These are phyloP conservation scores for Laspeyria flexula DNA, from an alignment of 2,888 invertebrate genomes.

Conservation along the genomic window DNA sequence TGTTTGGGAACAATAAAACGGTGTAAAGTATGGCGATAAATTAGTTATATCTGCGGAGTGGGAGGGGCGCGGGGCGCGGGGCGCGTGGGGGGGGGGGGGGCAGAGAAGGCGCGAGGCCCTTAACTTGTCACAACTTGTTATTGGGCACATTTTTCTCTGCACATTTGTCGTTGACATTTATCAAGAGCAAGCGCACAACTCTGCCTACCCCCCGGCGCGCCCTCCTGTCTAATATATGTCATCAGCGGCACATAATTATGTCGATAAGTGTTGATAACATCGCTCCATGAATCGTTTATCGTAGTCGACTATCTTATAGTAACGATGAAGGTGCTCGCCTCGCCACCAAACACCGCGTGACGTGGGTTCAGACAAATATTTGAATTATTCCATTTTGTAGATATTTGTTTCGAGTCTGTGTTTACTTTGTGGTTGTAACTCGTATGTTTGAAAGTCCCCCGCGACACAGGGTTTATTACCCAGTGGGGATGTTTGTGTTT, in stretches of 20 bases:
- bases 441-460: too few relatives aligned
- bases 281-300: too few relatives aligned
- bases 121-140: constrained; percentile 36
- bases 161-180: constrained; percentile 31
- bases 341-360: too few relatives aligned
- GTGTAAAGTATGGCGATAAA: constrained; percentile 38
- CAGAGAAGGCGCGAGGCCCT: not conserved
- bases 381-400: too few relatives aligned
- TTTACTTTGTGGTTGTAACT: too few relatives aligned
- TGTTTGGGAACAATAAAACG: constrained; percentile 36
- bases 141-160: constrained; percentile 30
- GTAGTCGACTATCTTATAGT: too few relatives aligned
- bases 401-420: too few relatives aligned
- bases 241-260: not conserved
- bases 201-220: too few relatives aligned
- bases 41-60: constrained; percentile 27
- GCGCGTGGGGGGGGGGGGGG: not conserved
- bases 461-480: too few relatives aligned
- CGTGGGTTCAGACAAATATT: too few relatives aligned
- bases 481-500: too few relatives aligned
- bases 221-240: not conserved
- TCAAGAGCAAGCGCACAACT: constrained; percentile 13
- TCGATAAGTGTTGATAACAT: not conserved
- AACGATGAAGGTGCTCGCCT: too few relatives aligned
- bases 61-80: not conserved